phyloP scores from a whole-genome alignment of 1,140 invertebrate species.

The Caerostris darwini region DNA sequence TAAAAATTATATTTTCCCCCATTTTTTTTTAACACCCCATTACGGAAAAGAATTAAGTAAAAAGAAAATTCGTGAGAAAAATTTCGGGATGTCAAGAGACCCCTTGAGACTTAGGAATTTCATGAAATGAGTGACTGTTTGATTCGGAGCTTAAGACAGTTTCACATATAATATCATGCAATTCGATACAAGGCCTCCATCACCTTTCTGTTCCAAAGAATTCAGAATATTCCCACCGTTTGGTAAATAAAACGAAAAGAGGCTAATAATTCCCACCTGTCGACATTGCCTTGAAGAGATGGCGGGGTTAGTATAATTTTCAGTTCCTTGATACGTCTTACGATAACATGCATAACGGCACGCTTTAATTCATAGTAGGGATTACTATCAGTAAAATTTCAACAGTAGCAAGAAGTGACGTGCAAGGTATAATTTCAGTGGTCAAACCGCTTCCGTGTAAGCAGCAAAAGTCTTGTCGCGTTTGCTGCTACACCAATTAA shows the following conservation, averaged over 20 bases:
- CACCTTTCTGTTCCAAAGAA: not conserved
- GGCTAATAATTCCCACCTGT: conserved; percentile 59
- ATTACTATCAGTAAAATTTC: conserved; percentile 40
- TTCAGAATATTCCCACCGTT: conserved; percentile 21
- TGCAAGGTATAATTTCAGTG: conserved; percentile 58
- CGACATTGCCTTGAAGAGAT: not conserved
- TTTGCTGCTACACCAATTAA: conserved; percentile 18
- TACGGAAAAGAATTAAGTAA: too few species aligned
- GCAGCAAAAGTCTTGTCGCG: not conserved
- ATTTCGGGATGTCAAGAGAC: too few species aligned
- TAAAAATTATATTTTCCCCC: too few species aligned
- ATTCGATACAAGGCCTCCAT: not conserved
- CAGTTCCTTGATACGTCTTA: conserved; percentile 21
- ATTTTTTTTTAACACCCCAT: too few species aligned
- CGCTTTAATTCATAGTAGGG: conserved; percentile 47
- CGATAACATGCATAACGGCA: conserved; percentile 59
- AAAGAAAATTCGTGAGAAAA: too few species aligned
- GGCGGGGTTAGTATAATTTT: conserved; percentile 49
- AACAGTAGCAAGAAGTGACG: conserved; percentile 2
- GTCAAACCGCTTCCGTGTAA: conserved; percentile 37
- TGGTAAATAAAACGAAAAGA: conserved; percentile 17
- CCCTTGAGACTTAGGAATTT: not conserved
- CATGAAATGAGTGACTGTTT: not conserved
- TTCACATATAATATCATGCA: not conserved
- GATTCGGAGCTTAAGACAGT: not conserved